Percentiles rank a stretch among this genome's conserved stretches.
phyloP scores from a whole-genome alignment of 2,888 invertebrate species.

The Parascotia fuliginaria region DNA sequence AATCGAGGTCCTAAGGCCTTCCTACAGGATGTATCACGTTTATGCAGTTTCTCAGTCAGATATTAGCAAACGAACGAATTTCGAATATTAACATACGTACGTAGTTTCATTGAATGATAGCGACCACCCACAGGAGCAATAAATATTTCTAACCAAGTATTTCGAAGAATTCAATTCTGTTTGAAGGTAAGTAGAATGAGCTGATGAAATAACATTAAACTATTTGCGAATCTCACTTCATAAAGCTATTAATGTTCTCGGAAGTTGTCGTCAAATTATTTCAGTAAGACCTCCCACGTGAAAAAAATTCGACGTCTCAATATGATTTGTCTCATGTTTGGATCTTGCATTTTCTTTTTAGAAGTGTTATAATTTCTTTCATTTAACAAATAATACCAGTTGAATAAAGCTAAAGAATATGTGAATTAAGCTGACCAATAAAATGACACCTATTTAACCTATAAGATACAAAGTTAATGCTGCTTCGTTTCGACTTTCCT shows the following conservation, averaged over 20 bases:
- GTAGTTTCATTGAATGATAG: constrained; percentile 54
- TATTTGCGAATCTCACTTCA: constrained; percentile 16
- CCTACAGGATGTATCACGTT: no score
- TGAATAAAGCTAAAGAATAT: no score
- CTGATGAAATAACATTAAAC: constrained; percentile 22
- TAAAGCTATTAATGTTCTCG: neutral
- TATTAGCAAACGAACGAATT: constrained; percentile 38
- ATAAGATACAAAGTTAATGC: no score
- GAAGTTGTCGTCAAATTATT: constrained; percentile 1
- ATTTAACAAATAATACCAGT: no score
- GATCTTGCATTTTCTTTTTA: no score
- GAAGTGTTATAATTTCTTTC: no score
- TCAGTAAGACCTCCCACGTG: neutral
- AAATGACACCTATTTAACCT: no score
- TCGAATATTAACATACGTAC: constrained; percentile 40
- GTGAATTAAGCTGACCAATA: no score
- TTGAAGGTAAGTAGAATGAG: constrained; percentile 28
- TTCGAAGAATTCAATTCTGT: constrained; percentile 55
- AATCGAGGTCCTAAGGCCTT: no score
- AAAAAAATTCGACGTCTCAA: neutral
- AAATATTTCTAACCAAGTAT: constrained; percentile 60
- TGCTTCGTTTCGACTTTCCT: no score
- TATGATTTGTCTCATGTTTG: neutral
- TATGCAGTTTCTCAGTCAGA: no score
- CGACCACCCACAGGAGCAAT: constrained; percentile 61